Percentiles rank a stretch among this genome's conserved stretches.
Evolutionary conservation across 2,113 vertebrate species (phyloP).

Genomic region (Empidonax alnorum): DNA sequence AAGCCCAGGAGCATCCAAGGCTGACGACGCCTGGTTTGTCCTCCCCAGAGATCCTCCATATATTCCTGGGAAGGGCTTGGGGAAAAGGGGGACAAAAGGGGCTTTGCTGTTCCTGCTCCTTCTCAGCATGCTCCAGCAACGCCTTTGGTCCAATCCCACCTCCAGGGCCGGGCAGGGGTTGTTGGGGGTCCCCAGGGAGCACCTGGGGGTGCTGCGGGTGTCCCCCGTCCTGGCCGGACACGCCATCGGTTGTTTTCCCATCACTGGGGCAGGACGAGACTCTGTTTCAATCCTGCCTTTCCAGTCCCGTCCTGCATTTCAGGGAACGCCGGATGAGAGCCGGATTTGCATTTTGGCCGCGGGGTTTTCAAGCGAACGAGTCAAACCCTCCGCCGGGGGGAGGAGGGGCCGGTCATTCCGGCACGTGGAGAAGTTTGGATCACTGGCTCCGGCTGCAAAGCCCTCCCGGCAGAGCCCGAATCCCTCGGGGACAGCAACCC

Average conservation of each 20-base stretch:
- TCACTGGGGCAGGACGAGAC: background rate
- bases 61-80: background rate
- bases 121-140: background rate
- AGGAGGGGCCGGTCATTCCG: too few species aligned
- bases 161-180: accelerated
- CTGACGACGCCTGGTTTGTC: background rate
- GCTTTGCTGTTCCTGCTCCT: background rate
- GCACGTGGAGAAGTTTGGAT: too few species aligned
- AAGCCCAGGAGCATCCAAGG: background rate
- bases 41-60: accelerated
- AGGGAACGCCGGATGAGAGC: background rate
- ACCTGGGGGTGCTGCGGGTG: background rate
- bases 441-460: background rate
- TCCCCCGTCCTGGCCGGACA: accelerated
- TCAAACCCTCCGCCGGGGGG: background rate
- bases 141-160: background rate
- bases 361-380: background rate
- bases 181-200: background rate
- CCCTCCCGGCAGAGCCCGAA: background rate
- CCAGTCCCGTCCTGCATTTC: background rate
- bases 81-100: background rate
- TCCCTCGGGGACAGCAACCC: background rate
- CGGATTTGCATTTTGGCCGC: background rate
- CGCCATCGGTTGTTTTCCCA: background rate
- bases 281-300: background rate